Percentiles rank a stretch among this genome's conserved stretches.
Conservation (phyloP, 2,888 invertebrate genomes). For the Alcis repandata region DNA sequence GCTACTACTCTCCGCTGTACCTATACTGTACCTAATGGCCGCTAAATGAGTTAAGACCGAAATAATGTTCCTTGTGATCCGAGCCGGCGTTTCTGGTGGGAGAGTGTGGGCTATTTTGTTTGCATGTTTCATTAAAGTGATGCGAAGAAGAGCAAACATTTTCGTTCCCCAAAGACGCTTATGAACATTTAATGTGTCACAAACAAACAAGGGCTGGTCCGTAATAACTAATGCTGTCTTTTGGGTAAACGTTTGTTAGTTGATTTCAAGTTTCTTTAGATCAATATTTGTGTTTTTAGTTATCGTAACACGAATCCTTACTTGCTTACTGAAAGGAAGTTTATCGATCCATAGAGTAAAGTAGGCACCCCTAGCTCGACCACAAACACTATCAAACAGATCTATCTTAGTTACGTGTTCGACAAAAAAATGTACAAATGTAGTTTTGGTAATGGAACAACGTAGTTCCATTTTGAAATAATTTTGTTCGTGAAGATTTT, state of each 20-base stretch:
- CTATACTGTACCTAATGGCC: constrained; percentile 15
- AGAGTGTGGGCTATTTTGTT: constrained; percentile 18
- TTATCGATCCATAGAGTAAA: background rate
- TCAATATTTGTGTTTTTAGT: constrained; percentile 1
- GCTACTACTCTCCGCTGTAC: constrained; percentile 18
- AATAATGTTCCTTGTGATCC: constrained; percentile 27
- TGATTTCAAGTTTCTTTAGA: constrained; percentile 17
- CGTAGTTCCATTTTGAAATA: too few relatives aligned
- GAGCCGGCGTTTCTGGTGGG: constrained; percentile 19
- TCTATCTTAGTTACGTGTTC: too few relatives aligned
- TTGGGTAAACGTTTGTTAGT: constrained; percentile 24
- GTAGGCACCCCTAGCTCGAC: too few relatives aligned
- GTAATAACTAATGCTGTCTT: constrained; percentile 31
- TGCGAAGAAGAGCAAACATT: constrained; percentile 28
- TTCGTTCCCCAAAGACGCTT: constrained; percentile 27
- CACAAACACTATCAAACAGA: too few relatives aligned
- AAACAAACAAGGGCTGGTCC: constrained; percentile 30
- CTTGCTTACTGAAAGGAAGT: too few relatives aligned
- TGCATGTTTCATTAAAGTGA: constrained; percentile 30
- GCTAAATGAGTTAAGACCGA: constrained; percentile 25
- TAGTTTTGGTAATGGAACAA: too few relatives aligned
- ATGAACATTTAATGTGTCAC: constrained; percentile 38
- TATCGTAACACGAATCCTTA: background rate
- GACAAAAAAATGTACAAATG: too few relatives aligned
- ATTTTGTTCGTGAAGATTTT: too few relatives aligned